Base-by-base conservation (phyloP, 2,888 invertebrate genomes). In the Cryptocheilus praepositus region DNA sequence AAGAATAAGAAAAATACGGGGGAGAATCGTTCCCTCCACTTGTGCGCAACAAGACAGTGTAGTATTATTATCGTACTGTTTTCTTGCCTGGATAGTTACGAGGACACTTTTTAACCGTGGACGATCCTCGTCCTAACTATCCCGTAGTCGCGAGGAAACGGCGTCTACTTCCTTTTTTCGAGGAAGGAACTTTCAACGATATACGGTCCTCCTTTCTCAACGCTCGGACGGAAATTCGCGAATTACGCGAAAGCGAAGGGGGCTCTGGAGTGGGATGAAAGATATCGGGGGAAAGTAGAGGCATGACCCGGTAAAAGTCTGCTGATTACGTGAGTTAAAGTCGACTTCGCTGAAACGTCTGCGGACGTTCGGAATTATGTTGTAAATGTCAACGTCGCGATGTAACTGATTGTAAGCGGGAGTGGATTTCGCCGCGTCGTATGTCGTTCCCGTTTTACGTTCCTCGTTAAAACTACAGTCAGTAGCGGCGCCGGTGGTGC, bases 11-110 rank as follows among this genome's bases (percentile, higher is more conserved):
- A 18, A 18, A 49, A 49, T 1, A 49, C 5, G 49, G 54, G 53
- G 13, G 53, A 11, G 52, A 60, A 64, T 66, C 69, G 63, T 62
- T 68, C 57, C 57, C n/a, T 59, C 64, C 61, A 62, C 58, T 11
- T 4, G 36, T 55, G n/a, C 36, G 11, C 25, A 19, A 59, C 71
- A 46, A 59, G 64, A 68, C 61, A 5, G 5, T 44, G 18, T 43
- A 59, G 44, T 56, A 53, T 70, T 70, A 70, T 67, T 63, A 61
- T 64, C 64, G 45, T 36, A 44, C 61, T 64, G 61, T 68, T 71
- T 71, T 62, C 71, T 62, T 49, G 43, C 46, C n/a, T 28, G 67
- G 56, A 58, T 61, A 61, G 55, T 22, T 53, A 19, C 60, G 60
- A 52, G 58, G 69, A 71, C 66, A 58, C 44, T 71, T 66, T 69